Base-by-base conservation (phyloP, 2,797 vertebrate species). In the Bradypodion pumilum region DNA sequence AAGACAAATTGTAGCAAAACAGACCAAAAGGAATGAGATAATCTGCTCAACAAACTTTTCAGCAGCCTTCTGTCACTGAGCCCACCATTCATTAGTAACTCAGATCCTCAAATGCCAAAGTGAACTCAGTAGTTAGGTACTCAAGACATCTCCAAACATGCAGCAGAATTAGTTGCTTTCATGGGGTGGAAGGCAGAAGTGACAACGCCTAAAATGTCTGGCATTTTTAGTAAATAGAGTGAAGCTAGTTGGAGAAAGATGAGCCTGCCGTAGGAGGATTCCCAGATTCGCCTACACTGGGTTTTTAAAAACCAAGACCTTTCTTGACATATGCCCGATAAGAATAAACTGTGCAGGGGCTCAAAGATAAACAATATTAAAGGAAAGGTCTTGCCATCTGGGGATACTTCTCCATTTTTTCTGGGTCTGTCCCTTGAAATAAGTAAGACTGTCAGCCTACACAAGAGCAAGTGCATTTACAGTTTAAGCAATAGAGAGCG, bases 1-100 rank as follows among this genome's bases (percentile, higher is more conserved):
- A 10, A 15, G 46, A 25, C 37, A 62, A 73, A 66, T 59, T 90
- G 92, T 94, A 96, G 92, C 93, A 94, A 95, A 95, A 95, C 91
- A 89, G 90, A 88, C 80, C 86, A 52, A 56, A 87, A 92, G 90
- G 91, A 93, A 95, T 93, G 88, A 89, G 92, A 93, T 93, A 90
- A 85, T 92, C 91, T 94, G 92, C 93, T 94, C 92, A 93, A 87
- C 78, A 85, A 91, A 91, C 89, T 91, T 90, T 93, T 90, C 88
- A 66, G 83, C 86, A 78, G 86, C 52, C 83, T 84, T 87, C 91
- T 83, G 49, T 76, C 63, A 79, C 86, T 29, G 70, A 66, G 82
- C 78, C 56, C 73, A 63, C 27, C 78, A 12, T 32, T 83, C 85
- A 19, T 74, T 87, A 42, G 81, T 81, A 44, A 59, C 40, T 4